Base-by-base conservation (phyloP, 1,140 invertebrate species). In the Physella acuta region DNA sequence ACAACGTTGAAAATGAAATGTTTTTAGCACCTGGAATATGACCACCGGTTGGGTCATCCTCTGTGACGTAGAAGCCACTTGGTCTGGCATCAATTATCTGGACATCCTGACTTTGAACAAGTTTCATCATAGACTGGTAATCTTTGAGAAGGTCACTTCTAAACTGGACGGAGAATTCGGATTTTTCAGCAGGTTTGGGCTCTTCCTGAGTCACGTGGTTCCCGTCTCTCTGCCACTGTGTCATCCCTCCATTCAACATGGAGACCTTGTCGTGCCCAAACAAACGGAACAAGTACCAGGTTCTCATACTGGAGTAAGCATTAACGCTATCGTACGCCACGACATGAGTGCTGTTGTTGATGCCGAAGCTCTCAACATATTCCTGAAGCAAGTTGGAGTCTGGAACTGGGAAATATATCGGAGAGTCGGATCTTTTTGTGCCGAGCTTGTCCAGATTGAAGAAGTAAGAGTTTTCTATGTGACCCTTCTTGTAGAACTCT, bases 231-330 rank as follows among this genome's bases (percentile, higher is more conserved):
- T 71, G 52, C 77, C 77, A 79, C 68, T 76, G 75, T 16, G 51
- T 26, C 17, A 77, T 63, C 16, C 77, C 77, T 36, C 77, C 77
- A 58, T 79, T 71, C 16, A 79, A 65, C 34, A 79, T 62, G 16
- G 77, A 77, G 16, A 79, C 70, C 28, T 74, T 75, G 16, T 52
- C 62, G 52, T 79, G 77, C 16, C 77, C 77, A 68, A 72, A 76
- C 26, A 75, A 77, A 71, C 77, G 75, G 33, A 81, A 79, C 26
- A 79, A 28, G 75, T 75, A 81, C 78, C 78, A 80, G 30, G 75
- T 72, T 44, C 76, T 70, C 16, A 76, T 56, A 8, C 76, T 67
- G 16, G 75, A 73, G 0, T 62, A 14, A 20, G 64, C 70, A 52
- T 75, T 71, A 31, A 73, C 52, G 51, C 74, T 73, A 51, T 81